Conservation (phyloP, 2,888 invertebrate species). For the Melitaea athalia region DNA sequence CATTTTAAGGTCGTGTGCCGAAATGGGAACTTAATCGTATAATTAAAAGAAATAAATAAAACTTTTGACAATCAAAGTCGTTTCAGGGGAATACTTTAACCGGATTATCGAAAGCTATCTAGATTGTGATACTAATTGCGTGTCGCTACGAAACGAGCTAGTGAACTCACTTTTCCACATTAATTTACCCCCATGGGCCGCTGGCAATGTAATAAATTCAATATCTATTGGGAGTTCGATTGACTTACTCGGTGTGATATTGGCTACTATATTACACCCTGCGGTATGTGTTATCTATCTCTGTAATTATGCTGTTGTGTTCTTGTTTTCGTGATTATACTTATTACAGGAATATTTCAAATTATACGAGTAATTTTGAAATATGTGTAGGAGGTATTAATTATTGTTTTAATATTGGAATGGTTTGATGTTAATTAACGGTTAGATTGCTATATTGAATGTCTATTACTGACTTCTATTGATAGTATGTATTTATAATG, state of each 20-base stretch:
- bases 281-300: constrained; percentile 24
- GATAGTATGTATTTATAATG: too few relatives aligned
- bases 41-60: constrained; percentile 10
- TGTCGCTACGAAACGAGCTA: constrained; percentile 42
- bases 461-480: too few relatives aligned
- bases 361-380: background rate
- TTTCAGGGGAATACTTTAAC: constrained; percentile 51
- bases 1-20: background rate
- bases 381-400: background rate
- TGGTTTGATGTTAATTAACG: too few relatives aligned
- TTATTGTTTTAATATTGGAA: too few relatives aligned
- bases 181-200: constrained; percentile 45
- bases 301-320: constrained; percentile 22
- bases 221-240: constrained; percentile 39
- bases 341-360: constrained; percentile 11
- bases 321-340: constrained; percentile 23
- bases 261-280: constrained; percentile 26
- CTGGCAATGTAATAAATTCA: constrained; percentile 46
- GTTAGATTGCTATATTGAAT: too few relatives aligned
- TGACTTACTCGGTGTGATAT: constrained; percentile 38
- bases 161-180: constrained; percentile 48
- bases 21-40: background rate
- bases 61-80: constrained; percentile 31
- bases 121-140: constrained; percentile 67
- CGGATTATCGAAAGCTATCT: constrained; percentile 60